Evolutionary conservation across 2,888 invertebrate genomes (phyloP).

Genomic region (Aspidapion aeneum): DNA sequence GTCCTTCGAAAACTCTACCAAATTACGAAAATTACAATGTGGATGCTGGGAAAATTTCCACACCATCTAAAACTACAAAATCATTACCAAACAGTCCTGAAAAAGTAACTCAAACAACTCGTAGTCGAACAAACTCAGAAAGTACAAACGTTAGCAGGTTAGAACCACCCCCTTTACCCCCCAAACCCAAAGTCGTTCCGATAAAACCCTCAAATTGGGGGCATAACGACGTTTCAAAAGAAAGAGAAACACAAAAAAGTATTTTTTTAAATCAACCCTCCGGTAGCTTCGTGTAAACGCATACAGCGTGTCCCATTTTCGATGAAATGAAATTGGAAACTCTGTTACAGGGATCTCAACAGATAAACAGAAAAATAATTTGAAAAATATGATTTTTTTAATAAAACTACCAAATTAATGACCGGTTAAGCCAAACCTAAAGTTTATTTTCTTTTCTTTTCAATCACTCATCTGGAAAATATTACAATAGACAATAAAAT

Average conservation of each 20-base stretch:
- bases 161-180: constrained; percentile 70
- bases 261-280: constrained; percentile 61
- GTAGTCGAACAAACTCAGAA: neutral
- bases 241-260: constrained; percentile 36
- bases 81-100: constrained; percentile 6
- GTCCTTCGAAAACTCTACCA: neutral
- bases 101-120: neutral
- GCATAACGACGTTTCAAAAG: constrained; percentile 41
- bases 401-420: too few relatives aligned
- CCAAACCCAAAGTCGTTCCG: constrained; percentile 69
- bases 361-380: too few relatives aligned
- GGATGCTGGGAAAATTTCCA: neutral
- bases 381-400: too few relatives aligned
- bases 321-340: too few relatives aligned
- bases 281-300: constrained; percentile 59
- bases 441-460: too few relatives aligned
- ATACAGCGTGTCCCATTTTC: too few relatives aligned
- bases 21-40: neutral
- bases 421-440: too few relatives aligned
- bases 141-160: constrained; percentile 2
- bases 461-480: too few relatives aligned
- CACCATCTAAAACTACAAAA: constrained; percentile 2
- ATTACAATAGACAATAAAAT: too few relatives aligned
- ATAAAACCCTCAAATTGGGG: constrained; percentile 61
- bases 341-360: too few relatives aligned